Percentiles rank a stretch among this genome's conserved stretches.
These are phyloP conservation scores for Machimus rusticus DNA, from an alignment of 2,888 invertebrate genomes.

Conservation along the genomic window DNA sequence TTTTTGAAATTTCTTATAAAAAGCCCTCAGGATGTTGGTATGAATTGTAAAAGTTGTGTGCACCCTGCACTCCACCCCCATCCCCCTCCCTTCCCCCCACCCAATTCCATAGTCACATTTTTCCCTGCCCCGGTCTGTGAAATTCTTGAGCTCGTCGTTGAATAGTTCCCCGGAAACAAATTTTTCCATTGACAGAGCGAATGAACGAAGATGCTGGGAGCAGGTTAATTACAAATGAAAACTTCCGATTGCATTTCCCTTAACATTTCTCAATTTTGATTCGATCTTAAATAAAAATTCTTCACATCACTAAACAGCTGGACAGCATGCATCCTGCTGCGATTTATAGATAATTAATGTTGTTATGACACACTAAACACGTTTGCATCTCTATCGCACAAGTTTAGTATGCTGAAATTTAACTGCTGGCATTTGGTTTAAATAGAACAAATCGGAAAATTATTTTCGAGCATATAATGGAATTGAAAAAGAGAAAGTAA, in stretches of 20 bases:
- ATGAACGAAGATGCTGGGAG: background rate
- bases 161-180: conserved; percentile 32
- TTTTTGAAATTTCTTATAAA: conserved; percentile 36
- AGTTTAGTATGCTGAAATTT: background rate
- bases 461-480: background rate
- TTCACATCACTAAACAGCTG: background rate
- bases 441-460: background rate
- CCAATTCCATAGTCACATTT: background rate
- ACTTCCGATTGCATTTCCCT: conserved; percentile 33
- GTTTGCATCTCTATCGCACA: background rate
- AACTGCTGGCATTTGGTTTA: background rate
- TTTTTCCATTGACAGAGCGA: conserved; percentile 22
- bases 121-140: background rate
- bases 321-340: background rate
- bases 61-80: background rate
- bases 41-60: conserved; percentile 40
- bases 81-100: background rate
- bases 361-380: background rate
- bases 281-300: background rate
- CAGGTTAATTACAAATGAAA: conserved; percentile 30
- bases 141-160: background rate
- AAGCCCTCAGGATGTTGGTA: conserved; percentile 40
- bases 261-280: conserved; percentile 7
- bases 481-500: too few relatives aligned
- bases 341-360: background rate